Conservation (phyloP, 2,888 invertebrate genomes). For the Strigamia maritima region DNA sequence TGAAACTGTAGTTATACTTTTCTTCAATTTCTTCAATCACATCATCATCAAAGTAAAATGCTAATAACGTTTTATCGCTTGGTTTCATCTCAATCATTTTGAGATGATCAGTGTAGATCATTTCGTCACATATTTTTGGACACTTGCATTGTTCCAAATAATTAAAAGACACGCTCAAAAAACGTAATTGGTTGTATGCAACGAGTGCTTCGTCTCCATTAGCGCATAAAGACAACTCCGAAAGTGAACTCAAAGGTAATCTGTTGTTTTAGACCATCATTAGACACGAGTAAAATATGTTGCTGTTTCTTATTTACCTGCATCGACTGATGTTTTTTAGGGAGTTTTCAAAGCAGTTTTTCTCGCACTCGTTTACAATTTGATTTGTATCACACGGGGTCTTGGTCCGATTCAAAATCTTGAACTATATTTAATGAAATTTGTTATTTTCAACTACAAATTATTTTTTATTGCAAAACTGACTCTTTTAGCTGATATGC, state of each 20-base stretch:
- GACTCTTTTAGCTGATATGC: no score
- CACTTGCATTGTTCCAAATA: no score
- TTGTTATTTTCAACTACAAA: no score
- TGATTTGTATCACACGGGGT: background rate
- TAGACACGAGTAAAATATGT: no score
- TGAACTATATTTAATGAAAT: background rate
- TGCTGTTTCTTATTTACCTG: background rate
- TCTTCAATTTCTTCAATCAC: background rate
- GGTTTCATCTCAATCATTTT: background rate
- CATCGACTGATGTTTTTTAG: background rate
- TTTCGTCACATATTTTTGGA: background rate
- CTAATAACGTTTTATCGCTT: no score
- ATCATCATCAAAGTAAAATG: background rate
- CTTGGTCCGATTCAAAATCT: background rate
- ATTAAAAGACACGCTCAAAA: background rate
- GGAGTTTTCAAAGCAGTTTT: background rate
- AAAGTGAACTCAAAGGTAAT: no score
- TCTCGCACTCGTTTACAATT: background rate
- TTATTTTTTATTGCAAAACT: no score
- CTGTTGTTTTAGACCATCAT: no score
- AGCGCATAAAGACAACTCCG: background rate
- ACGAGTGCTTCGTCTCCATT: background rate
- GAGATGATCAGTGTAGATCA: background rate
- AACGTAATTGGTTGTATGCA: no score
- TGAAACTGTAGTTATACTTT: background rate